Conservation (phyloP, 2,888 invertebrate genomes). For the Frankliniella intonsa region DNA sequence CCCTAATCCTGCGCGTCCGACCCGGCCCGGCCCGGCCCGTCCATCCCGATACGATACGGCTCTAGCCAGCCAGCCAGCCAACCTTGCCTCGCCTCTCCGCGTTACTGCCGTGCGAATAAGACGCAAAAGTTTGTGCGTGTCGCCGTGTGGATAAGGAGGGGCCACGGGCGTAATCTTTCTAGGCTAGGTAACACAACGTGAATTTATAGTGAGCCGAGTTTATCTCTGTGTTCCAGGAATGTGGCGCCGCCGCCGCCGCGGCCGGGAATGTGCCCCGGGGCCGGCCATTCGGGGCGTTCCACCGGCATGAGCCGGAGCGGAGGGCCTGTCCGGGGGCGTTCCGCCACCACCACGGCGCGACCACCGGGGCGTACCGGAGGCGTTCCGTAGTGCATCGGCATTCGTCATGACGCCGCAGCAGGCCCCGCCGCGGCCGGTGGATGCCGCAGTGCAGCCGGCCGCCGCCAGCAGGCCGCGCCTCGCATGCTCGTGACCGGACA, state of each 20-base stretch:
- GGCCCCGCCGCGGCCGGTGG: too few relatives aligned
- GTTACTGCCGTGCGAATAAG: neutral
- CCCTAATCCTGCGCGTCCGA: too few relatives aligned
- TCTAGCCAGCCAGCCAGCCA: neutral
- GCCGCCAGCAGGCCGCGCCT: too few relatives aligned
- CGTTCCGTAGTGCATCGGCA: neutral
- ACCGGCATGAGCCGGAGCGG: too few relatives aligned
- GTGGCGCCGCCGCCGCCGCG: too few relatives aligned
- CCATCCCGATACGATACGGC: neutral
- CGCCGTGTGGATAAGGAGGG: too few relatives aligned
- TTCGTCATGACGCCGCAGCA: too few relatives aligned
- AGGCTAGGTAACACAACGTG: neutral
- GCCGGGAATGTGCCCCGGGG: neutral
- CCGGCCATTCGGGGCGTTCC: neutral
- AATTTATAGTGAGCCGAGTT: too few relatives aligned
- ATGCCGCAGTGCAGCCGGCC: neutral
- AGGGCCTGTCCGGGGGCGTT: neutral
- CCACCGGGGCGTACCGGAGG: neutral
- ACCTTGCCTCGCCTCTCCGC: neutral
- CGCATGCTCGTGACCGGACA: too few relatives aligned
- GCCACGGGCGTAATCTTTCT: neutral
- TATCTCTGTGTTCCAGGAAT: too few relatives aligned
- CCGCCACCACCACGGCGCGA: neutral
- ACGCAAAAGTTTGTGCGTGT: too few relatives aligned
- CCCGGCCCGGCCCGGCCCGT: too few relatives aligned